Conservation (phyloP, 2,888 invertebrate genomes). For the Drosophila meridiana region DNA sequence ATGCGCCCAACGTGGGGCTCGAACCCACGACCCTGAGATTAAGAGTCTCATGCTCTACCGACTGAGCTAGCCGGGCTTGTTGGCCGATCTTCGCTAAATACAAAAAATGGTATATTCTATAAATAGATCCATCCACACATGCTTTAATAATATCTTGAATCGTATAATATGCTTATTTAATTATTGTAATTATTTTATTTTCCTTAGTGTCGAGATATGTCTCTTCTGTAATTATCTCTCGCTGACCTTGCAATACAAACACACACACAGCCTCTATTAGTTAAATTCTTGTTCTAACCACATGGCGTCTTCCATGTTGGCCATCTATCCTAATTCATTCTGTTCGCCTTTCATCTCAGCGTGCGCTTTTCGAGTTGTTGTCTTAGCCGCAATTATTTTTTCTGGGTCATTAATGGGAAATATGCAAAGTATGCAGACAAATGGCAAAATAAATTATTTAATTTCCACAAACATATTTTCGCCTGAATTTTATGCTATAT, state of each 20-base stretch:
- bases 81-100: accelerated
- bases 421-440: conserved; percentile 73
- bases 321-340: conserved; percentile 62
- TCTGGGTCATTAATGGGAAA: conserved; percentile 73
- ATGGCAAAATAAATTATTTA: conserved; percentile 74
- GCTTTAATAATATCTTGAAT: not conserved
- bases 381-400: conserved; percentile 50
- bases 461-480: conserved; percentile 63
- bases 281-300: conserved; percentile 27
- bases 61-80: conserved; percentile 85
- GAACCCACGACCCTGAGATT: conserved; percentile 85
- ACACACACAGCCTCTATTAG: conserved; percentile 18
- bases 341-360: conserved; percentile 60
- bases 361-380: conserved; percentile 34
- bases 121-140: not conserved
- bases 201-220: conserved; percentile 1
- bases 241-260: conserved; percentile 40
- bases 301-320: conserved; percentile 46
- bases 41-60: conserved; percentile 85
- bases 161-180: not conserved
- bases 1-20: conserved; percentile 85
- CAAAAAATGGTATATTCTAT: not conserved
- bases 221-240: not conserved
- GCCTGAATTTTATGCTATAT: conserved; percentile 58
- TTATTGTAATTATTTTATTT: conserved; percentile 4